phyloP scores from a whole-genome alignment of 2,888 invertebrate species.

The Euclidia mi region DNA sequence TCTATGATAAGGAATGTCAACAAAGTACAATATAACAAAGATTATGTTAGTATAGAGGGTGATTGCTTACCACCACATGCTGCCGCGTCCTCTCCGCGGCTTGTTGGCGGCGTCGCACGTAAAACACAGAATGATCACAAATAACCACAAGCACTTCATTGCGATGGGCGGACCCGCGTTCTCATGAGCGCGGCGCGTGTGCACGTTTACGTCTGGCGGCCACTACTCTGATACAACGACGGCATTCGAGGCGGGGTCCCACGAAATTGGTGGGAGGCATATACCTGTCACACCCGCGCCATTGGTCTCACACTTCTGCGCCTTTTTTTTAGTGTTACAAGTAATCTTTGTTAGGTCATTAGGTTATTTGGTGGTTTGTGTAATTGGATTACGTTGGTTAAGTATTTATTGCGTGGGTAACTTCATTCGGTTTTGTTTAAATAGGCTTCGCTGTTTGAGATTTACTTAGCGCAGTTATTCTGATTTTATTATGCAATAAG shows the following conservation, averaged over 20 bases:
- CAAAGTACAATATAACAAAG: slow-evolving; percentile 21
- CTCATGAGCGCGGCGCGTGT: slow-evolving; percentile 82
- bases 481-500: too few relatives aligned
- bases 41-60: slow-evolving; percentile 16
- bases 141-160: slow-evolving; percentile 89
- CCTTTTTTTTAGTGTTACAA: slow-evolving; percentile 62
- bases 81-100: slow-evolving; percentile 95
- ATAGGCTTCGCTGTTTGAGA: slow-evolving; percentile 3
- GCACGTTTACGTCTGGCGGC: slow-evolving; percentile 80
- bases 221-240: slow-evolving; percentile 48
- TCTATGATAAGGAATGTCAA: slow-evolving; percentile 12
- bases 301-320: slow-evolving; percentile 78
- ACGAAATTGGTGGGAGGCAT: slow-evolving; percentile 80
- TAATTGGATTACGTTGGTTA: slow-evolving; percentile 46
- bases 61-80: slow-evolving; percentile 96
- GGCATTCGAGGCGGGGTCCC: slow-evolving; percentile 78
- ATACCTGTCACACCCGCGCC: slow-evolving; percentile 81
- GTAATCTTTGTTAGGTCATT: slow-evolving; percentile 76
- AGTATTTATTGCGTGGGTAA: slow-evolving; percentile 26
- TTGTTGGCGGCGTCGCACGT: slow-evolving; percentile 89
- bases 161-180: slow-evolving; percentile 81
- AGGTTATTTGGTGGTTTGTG: slow-evolving; percentile 64
- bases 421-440: slow-evolving; percentile 8
- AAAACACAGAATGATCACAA: slow-evolving; percentile 88
- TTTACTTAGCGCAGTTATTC: neutral